These are phyloP conservation scores for Atlantisia rogersi DNA, from an alignment of 2,113 vertebrate genomes.

Conservation along the genomic window DNA sequence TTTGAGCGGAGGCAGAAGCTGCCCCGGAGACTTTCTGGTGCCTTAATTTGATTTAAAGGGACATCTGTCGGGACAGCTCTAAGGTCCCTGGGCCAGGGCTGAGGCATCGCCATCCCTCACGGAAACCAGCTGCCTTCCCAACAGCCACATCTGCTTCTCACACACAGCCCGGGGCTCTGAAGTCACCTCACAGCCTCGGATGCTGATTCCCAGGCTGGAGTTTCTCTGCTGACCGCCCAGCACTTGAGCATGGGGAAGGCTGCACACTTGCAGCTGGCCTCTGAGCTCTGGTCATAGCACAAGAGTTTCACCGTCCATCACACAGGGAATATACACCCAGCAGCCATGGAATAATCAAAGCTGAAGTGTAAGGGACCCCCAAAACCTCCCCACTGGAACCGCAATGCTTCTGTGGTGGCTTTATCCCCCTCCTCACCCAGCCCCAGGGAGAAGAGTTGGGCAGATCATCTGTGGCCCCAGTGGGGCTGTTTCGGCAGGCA, in stretches of 20 bases:
- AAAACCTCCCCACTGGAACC: neutral
- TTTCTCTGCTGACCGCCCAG: neutral
- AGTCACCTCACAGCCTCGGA: neutral
- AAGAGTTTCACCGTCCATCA: rapidly evolving
- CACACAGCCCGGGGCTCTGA: neutral
- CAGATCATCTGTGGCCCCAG: neutral
- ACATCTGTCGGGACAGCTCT: too few species aligned
- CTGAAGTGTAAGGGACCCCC: neutral
- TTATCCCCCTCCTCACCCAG: too few species aligned
- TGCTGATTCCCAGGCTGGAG: neutral
- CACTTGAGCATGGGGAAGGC: neutral
- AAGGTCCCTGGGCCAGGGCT: neutral
- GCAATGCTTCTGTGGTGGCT: rapidly evolving
- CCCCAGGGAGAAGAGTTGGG: neutral
- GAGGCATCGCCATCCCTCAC: neutral
- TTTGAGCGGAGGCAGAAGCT: neutral
- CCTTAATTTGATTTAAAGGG: neutral
- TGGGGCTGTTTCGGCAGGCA: neutral
- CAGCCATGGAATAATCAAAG: neutral
- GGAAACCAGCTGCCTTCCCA: neutral
- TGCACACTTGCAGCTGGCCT: neutral
- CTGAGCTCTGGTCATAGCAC: neutral
- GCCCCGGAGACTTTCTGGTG: neutral
- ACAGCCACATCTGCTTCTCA: too few species aligned
- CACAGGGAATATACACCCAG: rapidly evolving